Conservation (phyloP, 2,797 vertebrate genomes). For the Sebastes matsubarae region DNA sequence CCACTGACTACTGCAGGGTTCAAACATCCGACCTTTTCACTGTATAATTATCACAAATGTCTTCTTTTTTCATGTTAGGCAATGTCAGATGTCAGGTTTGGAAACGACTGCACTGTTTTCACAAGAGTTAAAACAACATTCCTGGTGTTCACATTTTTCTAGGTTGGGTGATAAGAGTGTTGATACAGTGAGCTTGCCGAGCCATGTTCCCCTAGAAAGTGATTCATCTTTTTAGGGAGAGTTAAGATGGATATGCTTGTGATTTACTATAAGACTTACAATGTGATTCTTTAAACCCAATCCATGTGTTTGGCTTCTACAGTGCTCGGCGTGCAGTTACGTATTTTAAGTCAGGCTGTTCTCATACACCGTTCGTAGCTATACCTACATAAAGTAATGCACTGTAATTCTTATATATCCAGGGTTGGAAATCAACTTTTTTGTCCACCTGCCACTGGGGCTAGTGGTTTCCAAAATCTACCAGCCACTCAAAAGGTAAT, state of each 20-base stretch:
- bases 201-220: background rate
- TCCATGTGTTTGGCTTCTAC: background rate
- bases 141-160: conserved; percentile 1
- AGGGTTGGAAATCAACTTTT: too few relatives aligned
- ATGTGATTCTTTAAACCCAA: background rate
- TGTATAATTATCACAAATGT: background rate
- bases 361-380: background rate
- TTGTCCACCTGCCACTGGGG: too few relatives aligned
- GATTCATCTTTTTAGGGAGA: conserved; percentile 11
- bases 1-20: background rate
- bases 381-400: background rate
- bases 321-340: background rate
- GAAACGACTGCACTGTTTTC: conserved; percentile 18
- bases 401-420: too few relatives aligned
- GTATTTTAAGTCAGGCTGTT: background rate
- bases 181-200: conserved; percentile 24
- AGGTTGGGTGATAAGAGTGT: conserved; percentile 1
- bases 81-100: background rate
- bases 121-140: conserved; percentile 28
- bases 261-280: background rate
- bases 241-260: background rate
- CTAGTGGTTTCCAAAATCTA: too few relatives aligned
- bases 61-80: background rate
- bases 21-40: background rate
- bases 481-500: too few relatives aligned